phyloP scores from a whole-genome alignment of 2,888 invertebrate species.

The Caenorhabditis virilis region DNA sequence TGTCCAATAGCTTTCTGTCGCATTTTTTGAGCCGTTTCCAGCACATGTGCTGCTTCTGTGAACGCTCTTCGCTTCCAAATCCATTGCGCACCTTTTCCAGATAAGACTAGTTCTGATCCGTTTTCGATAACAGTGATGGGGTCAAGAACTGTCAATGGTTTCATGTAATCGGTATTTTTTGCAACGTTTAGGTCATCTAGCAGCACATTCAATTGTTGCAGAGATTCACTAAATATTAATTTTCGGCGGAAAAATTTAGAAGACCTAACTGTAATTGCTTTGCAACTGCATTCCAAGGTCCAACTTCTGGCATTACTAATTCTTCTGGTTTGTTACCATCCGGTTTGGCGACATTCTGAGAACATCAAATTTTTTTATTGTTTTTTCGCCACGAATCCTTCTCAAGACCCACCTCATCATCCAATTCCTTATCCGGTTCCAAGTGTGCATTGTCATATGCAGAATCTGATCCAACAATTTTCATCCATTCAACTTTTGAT shows the following conservation, averaged over 20 bases:
- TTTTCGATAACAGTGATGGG: slow-evolving; percentile 31
- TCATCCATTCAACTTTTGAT: slow-evolving; percentile 57
- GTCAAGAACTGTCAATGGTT: slow-evolving; percentile 43
- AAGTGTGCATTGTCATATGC: slow-evolving; percentile 39
- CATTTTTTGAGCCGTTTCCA: slow-evolving; percentile 33
- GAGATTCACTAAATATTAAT: slow-evolving; percentile 52
- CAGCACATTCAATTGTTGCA: slow-evolving; percentile 62
- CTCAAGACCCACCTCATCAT: slow-evolving; percentile 18
- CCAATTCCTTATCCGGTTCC: slow-evolving; percentile 17
- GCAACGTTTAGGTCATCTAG: slow-evolving; percentile 58
- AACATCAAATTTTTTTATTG: not conserved
- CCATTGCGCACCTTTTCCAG: slow-evolving; percentile 55
- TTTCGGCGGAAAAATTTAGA: not conserved
- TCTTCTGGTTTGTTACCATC: slow-evolving; percentile 26
- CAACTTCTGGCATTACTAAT: slow-evolving; percentile 56
- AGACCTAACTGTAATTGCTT: slow-evolving; percentile 59
- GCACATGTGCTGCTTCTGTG: slow-evolving; percentile 47
- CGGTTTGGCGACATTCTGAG: slow-evolving; percentile 14
- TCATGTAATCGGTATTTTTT: slow-evolving; percentile 52
- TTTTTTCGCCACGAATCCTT: too few species aligned
- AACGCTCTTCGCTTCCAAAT: slow-evolving; percentile 50
- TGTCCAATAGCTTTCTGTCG: slow-evolving; percentile 14
- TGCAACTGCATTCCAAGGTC: slow-evolving; percentile 67
- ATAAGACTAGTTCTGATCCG: slow-evolving; percentile 20
- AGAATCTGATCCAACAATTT: slow-evolving; percentile 48